phyloP scores from a whole-genome alignment of 2,797 vertebrate species.

The Tokudaia tokunoshimensis region DNA sequence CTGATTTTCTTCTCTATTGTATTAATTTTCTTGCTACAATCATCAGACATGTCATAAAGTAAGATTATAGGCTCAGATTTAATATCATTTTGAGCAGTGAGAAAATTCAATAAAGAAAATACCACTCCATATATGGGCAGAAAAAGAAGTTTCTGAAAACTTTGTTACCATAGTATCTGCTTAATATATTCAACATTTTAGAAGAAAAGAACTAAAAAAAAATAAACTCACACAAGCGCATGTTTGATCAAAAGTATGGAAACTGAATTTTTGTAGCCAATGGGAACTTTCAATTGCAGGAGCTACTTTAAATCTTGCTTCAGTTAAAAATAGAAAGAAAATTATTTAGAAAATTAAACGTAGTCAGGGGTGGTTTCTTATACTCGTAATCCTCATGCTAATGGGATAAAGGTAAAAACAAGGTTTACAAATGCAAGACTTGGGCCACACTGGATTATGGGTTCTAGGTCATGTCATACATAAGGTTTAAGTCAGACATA shows the following conservation, averaged over 20 bases:
- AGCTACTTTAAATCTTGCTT: not conserved
- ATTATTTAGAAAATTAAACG: not conserved
- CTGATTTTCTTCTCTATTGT: not conserved
- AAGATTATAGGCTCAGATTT: not conserved
- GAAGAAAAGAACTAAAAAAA: not conserved
- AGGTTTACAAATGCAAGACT: not conserved
- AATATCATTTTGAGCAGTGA: slow-evolving; percentile 19
- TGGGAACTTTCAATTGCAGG: not conserved
- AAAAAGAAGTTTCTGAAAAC: not conserved
- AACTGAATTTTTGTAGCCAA: not conserved
- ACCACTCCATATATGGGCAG: not conserved
- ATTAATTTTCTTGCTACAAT: not conserved
- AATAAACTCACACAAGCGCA: rapidly evolving
- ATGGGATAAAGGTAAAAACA: not conserved
- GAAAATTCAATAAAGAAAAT: not conserved
- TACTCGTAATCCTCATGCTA: too few species aligned
- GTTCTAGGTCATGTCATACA: not conserved
- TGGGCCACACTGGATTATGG: too few species aligned
- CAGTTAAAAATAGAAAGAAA: not conserved
- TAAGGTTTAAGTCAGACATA: not conserved
- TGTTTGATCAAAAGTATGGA: not conserved
- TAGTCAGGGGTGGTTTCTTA: not conserved
- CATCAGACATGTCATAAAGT: not conserved
- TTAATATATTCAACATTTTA: slow-evolving; percentile 25
- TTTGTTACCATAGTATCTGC: not conserved